Evolutionary conservation across 2,113 vertebrate genomes (phyloP).

Genomic region (Tringa solitaria): DNA sequence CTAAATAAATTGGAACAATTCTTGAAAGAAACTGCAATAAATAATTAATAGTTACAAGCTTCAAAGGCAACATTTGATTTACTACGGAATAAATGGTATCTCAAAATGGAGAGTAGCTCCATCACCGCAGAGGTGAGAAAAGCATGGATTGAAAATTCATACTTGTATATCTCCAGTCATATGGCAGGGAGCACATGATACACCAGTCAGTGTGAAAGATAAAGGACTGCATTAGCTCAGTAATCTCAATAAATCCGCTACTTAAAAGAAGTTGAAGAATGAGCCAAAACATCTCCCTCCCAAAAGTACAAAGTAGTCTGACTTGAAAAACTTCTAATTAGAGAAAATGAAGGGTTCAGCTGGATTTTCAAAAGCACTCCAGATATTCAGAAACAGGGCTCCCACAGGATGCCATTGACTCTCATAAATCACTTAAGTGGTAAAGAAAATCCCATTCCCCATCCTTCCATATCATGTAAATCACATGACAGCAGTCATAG

Average conservation of each 20-base stretch:
- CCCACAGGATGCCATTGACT: neutral
- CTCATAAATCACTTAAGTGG: neutral
- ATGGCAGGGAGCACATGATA: neutral
- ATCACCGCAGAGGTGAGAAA: neutral
- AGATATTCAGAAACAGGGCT: neutral
- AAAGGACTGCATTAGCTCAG: neutral
- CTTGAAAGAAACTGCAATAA: neutral
- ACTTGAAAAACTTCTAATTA: neutral
- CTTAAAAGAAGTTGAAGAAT: neutral
- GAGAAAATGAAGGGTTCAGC: neutral
- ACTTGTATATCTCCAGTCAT: neutral
- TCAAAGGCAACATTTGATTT: neutral
- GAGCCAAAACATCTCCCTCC: neutral
- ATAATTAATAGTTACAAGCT: neutral
- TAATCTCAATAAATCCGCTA: neutral
- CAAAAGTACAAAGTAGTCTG: neutral
- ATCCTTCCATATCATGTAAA: neutral
- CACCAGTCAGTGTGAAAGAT: neutral
- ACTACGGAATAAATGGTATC: neutral
- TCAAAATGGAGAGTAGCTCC: neutral
- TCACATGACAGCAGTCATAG: neutral
- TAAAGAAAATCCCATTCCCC: neutral
- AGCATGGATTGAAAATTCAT: neutral
- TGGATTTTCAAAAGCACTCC: constrained; percentile 25
- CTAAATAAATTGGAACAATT: neutral